A percentile compares a stretch with the other conserved stretches of the same genome.
Conservation (phyloP, 2,797 vertebrate genomes). For the Chelon auratus region DNA sequence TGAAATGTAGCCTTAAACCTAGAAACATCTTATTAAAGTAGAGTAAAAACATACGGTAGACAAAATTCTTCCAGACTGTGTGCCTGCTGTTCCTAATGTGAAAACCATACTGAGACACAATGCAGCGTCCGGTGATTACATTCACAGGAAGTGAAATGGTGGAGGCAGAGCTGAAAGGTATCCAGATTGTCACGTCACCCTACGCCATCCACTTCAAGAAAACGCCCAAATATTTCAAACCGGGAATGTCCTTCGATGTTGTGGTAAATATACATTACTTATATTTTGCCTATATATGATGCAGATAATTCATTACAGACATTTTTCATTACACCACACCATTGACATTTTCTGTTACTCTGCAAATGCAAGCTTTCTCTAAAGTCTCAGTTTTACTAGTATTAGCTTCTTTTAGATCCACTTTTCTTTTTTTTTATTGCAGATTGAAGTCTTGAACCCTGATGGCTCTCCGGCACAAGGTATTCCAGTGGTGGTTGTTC, state of each 20-base stretch:
- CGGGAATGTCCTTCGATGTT: constrained; percentile 73
- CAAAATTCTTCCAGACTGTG: too few relatives aligned
- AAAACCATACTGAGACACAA: neutral
- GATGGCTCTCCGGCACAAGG: constrained; percentile 11
- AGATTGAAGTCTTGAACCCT: constrained; percentile 50
- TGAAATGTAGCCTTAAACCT: too few relatives aligned
- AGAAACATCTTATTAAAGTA: too few relatives aligned
- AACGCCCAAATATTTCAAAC: constrained; percentile 77
- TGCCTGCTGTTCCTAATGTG: too few relatives aligned
- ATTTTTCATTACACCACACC: too few relatives aligned
- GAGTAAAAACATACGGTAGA: too few relatives aligned
- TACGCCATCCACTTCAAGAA: constrained; percentile 75
- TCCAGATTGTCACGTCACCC: constrained; percentile 75
- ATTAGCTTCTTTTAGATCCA: neutral
- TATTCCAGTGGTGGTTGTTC: neutral
- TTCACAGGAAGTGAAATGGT: constrained; percentile 75
- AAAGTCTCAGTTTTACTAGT: too few relatives aligned
- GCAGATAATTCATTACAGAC: too few relatives aligned
- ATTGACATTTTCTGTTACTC: too few relatives aligned
- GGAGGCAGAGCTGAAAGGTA: constrained; percentile 64
- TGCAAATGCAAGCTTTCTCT: too few relatives aligned
- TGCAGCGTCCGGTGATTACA: neutral
- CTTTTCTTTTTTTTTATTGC: neutral
- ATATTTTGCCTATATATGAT: neutral
- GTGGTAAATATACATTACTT: constrained; percentile 38